Base-by-base conservation (phyloP, 2,797 vertebrate genomes). In the Gallinago nigripennis region DNA sequence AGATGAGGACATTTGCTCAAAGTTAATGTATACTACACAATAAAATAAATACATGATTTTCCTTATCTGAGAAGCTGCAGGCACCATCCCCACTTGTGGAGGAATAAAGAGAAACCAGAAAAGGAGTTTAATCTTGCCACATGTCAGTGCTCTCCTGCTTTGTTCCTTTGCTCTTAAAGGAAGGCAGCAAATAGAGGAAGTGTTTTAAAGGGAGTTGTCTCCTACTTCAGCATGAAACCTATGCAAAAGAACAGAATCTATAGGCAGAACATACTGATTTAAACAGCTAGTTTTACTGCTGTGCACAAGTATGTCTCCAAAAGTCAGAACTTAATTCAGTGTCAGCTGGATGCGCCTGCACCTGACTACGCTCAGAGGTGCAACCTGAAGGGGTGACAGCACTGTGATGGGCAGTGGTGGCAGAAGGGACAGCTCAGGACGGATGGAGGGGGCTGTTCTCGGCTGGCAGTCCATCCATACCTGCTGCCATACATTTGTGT, bases 401-500 rank as follows among this genome's bases (percentile, higher is more conserved):
- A 23, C 35, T 0, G 0, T 58, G 43, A 17, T 4, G 37, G 39
- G 37, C 63, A 66, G 30, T 11, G 27, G 14, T 19, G 45, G 18
- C 2, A 6, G 35, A 64, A 82, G 18, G 35, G 51, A 23, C 1
- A 9, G 28, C 2, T 0, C 19, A 35, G 41, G 17, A 45, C 0
- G 5, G 21, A n/a, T 0, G 6, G 13, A 83, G 9, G 2, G 5
- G 3, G 1, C 8, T 81, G 15, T 3, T 16, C 23, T 11, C 2
- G 2, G 10, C 18, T 76, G 50, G 5, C 39, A 46, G 14, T 16
- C 23, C 16, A 8, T 27, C 10, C 25, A 28, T 24, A 68, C 17
- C 45, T 61, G 19, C 21, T 45, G 13, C 11, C 0, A 0, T 64
- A 20, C 5, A 3, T 21, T 60, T 16, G 3, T 23, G 31, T 12